phyloP scores from a whole-genome alignment of 2,113 vertebrate genomes.

The Apus apus region DNA sequence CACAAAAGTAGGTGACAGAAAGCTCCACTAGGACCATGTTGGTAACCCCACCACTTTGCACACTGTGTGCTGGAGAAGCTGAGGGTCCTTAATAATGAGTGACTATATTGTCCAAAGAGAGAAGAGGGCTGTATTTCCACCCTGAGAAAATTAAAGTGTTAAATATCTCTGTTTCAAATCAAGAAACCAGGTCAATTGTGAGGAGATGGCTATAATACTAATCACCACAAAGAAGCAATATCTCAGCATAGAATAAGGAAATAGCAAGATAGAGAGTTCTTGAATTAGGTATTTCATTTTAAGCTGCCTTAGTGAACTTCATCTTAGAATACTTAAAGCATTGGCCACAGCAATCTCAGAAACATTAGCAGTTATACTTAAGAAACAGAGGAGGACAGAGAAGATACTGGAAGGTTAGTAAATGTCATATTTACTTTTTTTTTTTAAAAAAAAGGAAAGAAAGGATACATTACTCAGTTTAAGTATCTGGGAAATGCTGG shows the following conservation, averaged over 20 bases:
- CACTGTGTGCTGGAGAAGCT: not conserved
- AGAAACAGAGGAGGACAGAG: not conserved
- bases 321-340: not conserved
- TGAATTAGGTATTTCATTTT: not conserved
- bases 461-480: not conserved
- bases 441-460: not conserved
- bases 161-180: not conserved
- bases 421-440: not conserved
- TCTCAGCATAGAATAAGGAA: not conserved
- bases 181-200: not conserved
- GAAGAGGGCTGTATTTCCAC: not conserved
- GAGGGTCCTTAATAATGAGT: not conserved
- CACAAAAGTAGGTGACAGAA: not conserved
- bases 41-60: not conserved
- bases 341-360: not conserved
- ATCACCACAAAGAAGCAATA: not conserved
- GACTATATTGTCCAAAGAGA: not conserved
- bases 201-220: not conserved
- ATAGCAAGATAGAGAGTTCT: not conserved
- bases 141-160: not conserved
- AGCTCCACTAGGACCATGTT: not conserved
- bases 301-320: not conserved
- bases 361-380: not conserved
- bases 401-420: not conserved
- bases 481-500: not conserved